Conservation (phyloP, 2,113 vertebrate genomes). For the Daubentonia madagascariensis region DNA sequence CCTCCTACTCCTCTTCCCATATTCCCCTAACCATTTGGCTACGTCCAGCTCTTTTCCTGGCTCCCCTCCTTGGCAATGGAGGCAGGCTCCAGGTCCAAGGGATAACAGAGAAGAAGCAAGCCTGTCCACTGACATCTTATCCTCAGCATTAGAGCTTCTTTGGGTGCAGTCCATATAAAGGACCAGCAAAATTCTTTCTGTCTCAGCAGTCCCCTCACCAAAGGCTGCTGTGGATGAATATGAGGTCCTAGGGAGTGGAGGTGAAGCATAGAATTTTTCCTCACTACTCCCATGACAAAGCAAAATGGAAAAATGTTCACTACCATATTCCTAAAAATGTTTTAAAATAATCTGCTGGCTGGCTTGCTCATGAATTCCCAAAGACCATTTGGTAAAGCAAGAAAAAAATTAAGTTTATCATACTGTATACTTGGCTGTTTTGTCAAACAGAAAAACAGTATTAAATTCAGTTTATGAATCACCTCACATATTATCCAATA, state of each 20-base stretch:
- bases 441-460: constrained; percentile 13
- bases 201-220: background rate
- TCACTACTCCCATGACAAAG: background rate
- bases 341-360: background rate
- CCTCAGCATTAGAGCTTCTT: background rate
- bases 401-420: constrained; percentile 15
- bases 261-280: background rate
- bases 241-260: background rate
- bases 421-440: background rate
- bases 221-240: background rate
- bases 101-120: background rate
- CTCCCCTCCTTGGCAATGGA: background rate
- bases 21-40: background rate
- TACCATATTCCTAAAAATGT: background rate
- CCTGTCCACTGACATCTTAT: background rate
- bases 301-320: background rate
- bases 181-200: background rate
- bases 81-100: background rate
- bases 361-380: background rate
- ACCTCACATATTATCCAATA: background rate
- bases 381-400: background rate
- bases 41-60: background rate
- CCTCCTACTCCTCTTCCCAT: background rate
- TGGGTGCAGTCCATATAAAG: background rate
- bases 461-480: constrained; percentile 23